Conservation (phyloP, 2,797 vertebrate genomes). For the Sebastes hopkinsi region DNA sequence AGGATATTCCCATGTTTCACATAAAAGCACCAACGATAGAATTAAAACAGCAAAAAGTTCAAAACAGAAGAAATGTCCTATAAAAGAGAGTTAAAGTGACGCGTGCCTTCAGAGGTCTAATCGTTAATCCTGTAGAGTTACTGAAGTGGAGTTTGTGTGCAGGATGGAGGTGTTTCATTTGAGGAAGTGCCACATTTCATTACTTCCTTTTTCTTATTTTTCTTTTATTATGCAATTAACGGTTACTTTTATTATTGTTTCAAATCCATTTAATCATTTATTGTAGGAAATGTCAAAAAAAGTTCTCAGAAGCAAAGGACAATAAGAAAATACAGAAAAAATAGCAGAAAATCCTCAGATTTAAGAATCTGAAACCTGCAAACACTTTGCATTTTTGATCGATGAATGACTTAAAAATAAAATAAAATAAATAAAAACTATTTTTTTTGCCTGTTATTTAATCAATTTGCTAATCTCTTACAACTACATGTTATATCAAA, state of each 20-base stretch:
- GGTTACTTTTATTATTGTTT: neutral
- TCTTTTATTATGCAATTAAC: neutral
- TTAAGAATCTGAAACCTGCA: neutral
- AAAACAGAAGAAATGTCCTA: neutral
- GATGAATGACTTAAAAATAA: too few species aligned
- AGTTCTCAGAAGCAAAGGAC: neutral
- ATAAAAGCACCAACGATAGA: neutral
- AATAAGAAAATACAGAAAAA: too few species aligned
- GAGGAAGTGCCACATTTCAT: neutral
- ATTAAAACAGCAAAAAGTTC: neutral
- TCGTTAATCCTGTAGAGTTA: neutral
- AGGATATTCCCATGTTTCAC: neutral
- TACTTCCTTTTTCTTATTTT: too few species aligned
- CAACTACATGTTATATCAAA: neutral
- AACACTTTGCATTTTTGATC: too few species aligned
- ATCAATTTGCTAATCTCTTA: too few species aligned
- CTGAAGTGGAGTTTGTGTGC: neutral
- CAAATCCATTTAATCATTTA: neutral
- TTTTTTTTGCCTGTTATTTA: too few species aligned
- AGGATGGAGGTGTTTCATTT: neutral
- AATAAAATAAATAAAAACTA: too few species aligned
- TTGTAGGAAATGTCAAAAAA: neutral
- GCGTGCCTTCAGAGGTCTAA: too few species aligned
- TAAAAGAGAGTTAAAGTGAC: too few species aligned
- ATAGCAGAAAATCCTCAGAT: neutral